These are phyloP conservation scores for Petrophora chlorosata DNA, from an alignment of 2,888 invertebrate genomes.

Conservation along the genomic window DNA sequence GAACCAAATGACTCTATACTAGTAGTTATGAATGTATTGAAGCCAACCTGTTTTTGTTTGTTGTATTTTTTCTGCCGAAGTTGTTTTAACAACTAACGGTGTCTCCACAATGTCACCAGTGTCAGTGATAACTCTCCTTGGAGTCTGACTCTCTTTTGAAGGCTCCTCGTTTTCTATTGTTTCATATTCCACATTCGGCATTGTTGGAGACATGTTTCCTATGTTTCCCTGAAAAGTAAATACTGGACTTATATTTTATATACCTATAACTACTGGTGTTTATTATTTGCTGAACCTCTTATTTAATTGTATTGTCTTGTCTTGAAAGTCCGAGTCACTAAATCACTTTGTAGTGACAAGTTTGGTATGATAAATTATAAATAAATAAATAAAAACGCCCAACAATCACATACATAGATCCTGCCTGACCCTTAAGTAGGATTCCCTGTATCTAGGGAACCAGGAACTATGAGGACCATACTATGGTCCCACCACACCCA, in stretches of 20 bases:
- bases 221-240: slow-evolving; percentile 11
- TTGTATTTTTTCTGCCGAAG: slow-evolving; percentile 14
- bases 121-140: slow-evolving; percentile 69
- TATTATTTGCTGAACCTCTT: no score
- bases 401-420: no score
- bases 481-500: no score
- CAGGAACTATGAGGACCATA: no score
- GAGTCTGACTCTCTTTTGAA: slow-evolving; percentile 44
- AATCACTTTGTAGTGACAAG: no score
- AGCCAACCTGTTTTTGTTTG: slow-evolving; percentile 1
- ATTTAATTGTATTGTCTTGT: no score
- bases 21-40: neutral
- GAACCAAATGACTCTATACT: neutral
- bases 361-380: no score
- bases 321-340: no score
- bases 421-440: no score
- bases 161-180: slow-evolving; percentile 28
- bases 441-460: no score
- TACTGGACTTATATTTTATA: neutral
- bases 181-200: slow-evolving; percentile 25
- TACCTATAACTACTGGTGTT: neutral
- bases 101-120: slow-evolving; percentile 70
- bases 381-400: no score
- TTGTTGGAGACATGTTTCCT: slow-evolving; percentile 9
- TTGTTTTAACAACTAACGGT: slow-evolving; percentile 35